Evolutionary conservation across 2,797 vertebrate species (phyloP).

Genomic region (Melanotaenia trifasciata): DNA sequence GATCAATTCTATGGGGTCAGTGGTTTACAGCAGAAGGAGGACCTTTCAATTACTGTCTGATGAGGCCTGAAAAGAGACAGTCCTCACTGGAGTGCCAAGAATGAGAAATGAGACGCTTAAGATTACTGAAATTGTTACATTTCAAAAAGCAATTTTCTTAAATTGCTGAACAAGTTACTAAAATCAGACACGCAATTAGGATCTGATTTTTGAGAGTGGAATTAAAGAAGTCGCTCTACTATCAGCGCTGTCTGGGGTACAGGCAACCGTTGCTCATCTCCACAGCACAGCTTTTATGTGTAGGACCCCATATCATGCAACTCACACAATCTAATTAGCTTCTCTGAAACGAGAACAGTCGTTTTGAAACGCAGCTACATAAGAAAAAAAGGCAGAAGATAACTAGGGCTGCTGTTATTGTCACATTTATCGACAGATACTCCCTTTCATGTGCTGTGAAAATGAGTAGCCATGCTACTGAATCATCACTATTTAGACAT

Average conservation of each 20-base stretch:
- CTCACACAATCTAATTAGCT: conserved; percentile 84
- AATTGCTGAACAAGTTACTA: conserved; percentile 79
- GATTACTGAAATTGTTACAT: conserved; percentile 76
- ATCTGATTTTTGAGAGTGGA: conserved; percentile 76
- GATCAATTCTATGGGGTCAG: conserved; percentile 64
- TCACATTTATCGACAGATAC: conserved; percentile 77
- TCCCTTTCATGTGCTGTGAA: conserved; percentile 75
- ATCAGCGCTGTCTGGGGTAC: conserved; percentile 77
- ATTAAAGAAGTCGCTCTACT: conserved; percentile 77
- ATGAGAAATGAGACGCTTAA: conserved; percentile 74
- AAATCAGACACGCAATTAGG: conserved; percentile 84
- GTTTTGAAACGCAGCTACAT: conserved; percentile 65
- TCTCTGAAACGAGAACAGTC: conserved; percentile 72
- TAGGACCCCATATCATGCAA: conserved; percentile 76
- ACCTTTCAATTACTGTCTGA: conserved; percentile 72
- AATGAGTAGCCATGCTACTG: conserved; percentile 67
- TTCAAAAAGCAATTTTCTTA: conserved; percentile 81
- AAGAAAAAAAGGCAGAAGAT: conserved; percentile 64
- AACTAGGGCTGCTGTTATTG: conserved; percentile 76
- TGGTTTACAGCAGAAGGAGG: conserved; percentile 64
- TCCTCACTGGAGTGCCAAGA: conserved; percentile 59
- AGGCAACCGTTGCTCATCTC: conserved; percentile 74
- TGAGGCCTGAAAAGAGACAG: conserved; percentile 71
- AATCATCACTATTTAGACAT: conserved; percentile 81
- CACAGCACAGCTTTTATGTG: conserved; percentile 77